phyloP scores from a whole-genome alignment of 2,888 invertebrate genomes.

The Eristalis intricaria region DNA sequence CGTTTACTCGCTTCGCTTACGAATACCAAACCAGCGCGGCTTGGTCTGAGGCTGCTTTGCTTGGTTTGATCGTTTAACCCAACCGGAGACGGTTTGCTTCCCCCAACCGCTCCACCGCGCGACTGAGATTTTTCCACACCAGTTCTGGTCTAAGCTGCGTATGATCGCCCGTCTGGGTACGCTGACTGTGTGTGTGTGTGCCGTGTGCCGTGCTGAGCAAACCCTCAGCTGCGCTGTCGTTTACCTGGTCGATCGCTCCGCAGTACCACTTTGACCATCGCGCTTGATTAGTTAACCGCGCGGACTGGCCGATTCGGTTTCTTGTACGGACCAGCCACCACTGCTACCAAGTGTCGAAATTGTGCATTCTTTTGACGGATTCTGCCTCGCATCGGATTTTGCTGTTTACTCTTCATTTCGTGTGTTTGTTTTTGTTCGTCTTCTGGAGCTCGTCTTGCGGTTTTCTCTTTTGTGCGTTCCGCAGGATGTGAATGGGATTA shows the following conservation, averaged over 20 bases:
- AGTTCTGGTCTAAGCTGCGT: constrained; percentile 45
- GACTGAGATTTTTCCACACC: constrained; percentile 67
- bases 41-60: constrained; percentile 13
- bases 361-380: constrained; percentile 28
- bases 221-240: constrained; percentile 60
- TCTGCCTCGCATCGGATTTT: constrained; percentile 1
- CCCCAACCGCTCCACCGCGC: constrained; percentile 9
- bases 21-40: constrained; percentile 4
- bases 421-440: background rate
- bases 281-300: constrained; percentile 75
- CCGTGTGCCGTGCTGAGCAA: background rate
- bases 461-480: constrained; percentile 32
- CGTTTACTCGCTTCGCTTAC: constrained; percentile 64
- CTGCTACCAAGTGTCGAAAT: background rate
- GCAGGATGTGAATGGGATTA: constrained; percentile 67
- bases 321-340: background rate
- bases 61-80: constrained; percentile 48
- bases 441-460: constrained; percentile 22
- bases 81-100: constrained; percentile 12
- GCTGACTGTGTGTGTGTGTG: background rate
- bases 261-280: constrained; percentile 78
- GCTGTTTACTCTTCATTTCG: constrained; percentile 4
- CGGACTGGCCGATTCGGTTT: constrained; percentile 64
- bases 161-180: constrained; percentile 26
- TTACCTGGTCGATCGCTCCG: constrained; percentile 79